Base-by-base conservation (phyloP, 1,140 invertebrate genomes). In the Campoletis sonorensis region DNA sequence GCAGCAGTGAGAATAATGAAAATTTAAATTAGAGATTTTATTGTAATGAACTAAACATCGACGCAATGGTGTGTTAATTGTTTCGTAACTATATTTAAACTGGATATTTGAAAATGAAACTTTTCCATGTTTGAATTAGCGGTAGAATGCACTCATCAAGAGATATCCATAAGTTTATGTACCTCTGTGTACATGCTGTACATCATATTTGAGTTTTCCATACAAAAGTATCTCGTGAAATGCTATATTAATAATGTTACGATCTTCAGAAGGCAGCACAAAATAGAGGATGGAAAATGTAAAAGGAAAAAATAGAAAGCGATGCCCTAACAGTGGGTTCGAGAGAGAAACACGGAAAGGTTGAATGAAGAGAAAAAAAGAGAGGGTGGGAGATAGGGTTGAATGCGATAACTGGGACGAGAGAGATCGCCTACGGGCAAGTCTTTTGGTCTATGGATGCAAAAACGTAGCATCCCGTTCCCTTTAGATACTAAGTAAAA, bases 401-500 rank as follows among this genome's bases (percentile, higher is more conserved):
- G 70, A 72, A 72, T 40, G 40, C 33, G 40, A 49, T 72, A 21
- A 23, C 37, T 40, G 33, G 70, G 8, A 72, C 37, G 37, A 49
- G 37, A 49, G n/a, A 23, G 40, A 11, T 72, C n/a, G n/a, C 18
- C 37, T 45, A 72, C 70, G 37, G 30, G 68, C 30, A 71, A 37
- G 68, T 30, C 15, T 45, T 45, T 13, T 13, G 40, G 68, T 40
- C 13, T 37, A 49, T 23, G 33, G 0, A n/a, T n/a, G 37, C 16
- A 75, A 54, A 54, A 75, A 75, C 26, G 45, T 16, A 86, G 80
- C 82, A 83, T 54, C 51, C 80, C 85, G 83, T 86, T 85, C 85
- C 84, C 84, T 88, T 88, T 86, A 88, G 86, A 86, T 89, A 87
- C 86, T 88, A 89, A 89, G 86, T 83, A 82, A 81, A 51, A 79